These are phyloP conservation scores for Helicolenus hilgendorfi DNA, from an alignment of 2,797 vertebrate species.

Conservation along the genomic window DNA sequence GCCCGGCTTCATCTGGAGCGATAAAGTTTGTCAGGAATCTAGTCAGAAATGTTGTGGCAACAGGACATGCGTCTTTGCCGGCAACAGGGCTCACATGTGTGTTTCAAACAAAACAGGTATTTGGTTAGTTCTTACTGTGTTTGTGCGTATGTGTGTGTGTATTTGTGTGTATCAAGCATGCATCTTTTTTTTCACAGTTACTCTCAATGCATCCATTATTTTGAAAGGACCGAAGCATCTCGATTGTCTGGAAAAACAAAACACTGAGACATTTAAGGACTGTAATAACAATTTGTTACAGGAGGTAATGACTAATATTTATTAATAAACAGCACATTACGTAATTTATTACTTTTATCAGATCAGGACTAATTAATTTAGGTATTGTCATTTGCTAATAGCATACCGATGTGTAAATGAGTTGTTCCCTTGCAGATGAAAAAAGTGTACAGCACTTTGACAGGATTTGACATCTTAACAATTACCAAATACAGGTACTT, in stretches of 20 bases:
- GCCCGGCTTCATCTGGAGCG: background rate
- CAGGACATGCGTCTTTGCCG: rapidly evolving
- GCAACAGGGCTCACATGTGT: slow-evolving; percentile 3
- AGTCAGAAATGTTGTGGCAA: background rate
- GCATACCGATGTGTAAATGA: background rate
- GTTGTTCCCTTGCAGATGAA: slow-evolving; percentile 71
- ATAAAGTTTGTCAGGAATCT: background rate
- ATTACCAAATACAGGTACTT: slow-evolving; percentile 70
- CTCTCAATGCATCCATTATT: slow-evolving; percentile 28
- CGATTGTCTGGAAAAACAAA: rapidly evolving
- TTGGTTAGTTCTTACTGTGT: background rate
- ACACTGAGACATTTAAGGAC: rapidly evolving
- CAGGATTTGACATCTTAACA: slow-evolving; percentile 64
- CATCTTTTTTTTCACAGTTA: slow-evolving; percentile 57
- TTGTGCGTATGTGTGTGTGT: background rate
- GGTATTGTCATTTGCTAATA: background rate
- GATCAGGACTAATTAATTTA: background rate
- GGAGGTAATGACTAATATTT: slow-evolving; percentile 14
- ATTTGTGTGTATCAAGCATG: background rate
- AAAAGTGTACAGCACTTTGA: slow-evolving; percentile 55
- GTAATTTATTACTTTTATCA: background rate
- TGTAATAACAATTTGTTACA: rapidly evolving
- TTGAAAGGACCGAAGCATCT: rapidly evolving
- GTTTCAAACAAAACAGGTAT: slow-evolving; percentile 59
- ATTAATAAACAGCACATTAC: background rate